Conservation (phyloP, 2,797 vertebrate genomes). For the Lutjanus argentimaculatus region DNA sequence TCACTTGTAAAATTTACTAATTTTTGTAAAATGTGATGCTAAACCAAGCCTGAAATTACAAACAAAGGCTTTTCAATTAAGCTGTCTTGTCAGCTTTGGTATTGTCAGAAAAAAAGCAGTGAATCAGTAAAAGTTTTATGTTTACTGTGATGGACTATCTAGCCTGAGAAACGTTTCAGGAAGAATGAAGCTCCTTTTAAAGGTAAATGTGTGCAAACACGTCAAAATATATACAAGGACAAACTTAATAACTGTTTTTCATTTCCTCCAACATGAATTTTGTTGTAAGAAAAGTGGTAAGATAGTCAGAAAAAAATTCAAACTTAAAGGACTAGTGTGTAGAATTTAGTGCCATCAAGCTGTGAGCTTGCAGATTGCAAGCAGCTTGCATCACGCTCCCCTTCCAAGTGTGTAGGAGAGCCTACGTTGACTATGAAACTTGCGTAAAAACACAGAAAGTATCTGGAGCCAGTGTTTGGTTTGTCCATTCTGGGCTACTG, state of each 20-base stretch:
- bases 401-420: no score
- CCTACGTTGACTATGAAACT: no score
- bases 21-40: conserved; percentile 2
- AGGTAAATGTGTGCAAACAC: neutral
- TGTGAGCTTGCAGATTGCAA: no score
- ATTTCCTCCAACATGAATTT: neutral
- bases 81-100: neutral
- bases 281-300: neutral
- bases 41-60: conserved; percentile 9
- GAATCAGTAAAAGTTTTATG: neutral
- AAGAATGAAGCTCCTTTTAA: neutral
- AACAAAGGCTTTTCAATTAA: neutral
- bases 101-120: neutral
- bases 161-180: neutral
- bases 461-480: neutral
- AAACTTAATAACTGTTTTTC: neutral
- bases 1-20: neutral
- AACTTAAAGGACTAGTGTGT: no score
- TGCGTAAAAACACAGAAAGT: no score
- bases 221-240: neutral
- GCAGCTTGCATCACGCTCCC: no score
- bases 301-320: neutral
- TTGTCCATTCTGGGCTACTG: no score
- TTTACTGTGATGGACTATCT: conserved; percentile 1
- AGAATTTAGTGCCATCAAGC: no score